Base-by-base conservation (phyloP, 92 coral and sea anemone genomes). In the Epizoanthus fatuus region DNA sequence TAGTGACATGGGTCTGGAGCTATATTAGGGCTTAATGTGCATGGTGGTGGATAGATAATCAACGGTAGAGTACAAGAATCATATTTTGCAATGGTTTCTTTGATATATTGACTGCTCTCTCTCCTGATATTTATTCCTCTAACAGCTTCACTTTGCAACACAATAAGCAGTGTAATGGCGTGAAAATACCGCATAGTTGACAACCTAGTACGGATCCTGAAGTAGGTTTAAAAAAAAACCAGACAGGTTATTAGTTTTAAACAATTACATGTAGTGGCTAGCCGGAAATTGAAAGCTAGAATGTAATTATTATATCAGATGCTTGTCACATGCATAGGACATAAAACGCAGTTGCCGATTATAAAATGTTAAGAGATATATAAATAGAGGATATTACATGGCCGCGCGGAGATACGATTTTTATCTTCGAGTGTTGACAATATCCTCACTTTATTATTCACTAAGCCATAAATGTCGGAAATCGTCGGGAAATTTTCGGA, bases 1-100 rank as follows among this genome's bases (percentile, higher is more conserved):
- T 58, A 80, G 44, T 80, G 44, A 45, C 37, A 80, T 35, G 85
- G 73, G 20, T 80, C 70, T 58, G 83, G 83, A 55, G 60, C 60
- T 9, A n/a, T 55, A n/a, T 55, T 55, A 12, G 60, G 60, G 60
- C 15, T 55, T 12, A 55, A 55, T 12, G 60, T 55, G 60, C 60
- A 55, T n/a, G 60, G 60, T 12, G 60, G 19, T 12, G 60, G 60
- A 55, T 55, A 55, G 19, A 55, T n/a, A 12, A 55, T 55, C 19
- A 55, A n/a, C 16, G 60, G 60, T 12, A n/a, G 60, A 55, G 60
- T 55, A n/a, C 60, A 55, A 55, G 19, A 55, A 12, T 55, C 60
- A 55, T 12, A 55, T n/a, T 55, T 55, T 55, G 15, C 60, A 55
- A 55, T 55, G 60, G 60, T 55, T 55, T 55, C 60, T 55, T 55